These are phyloP conservation scores for Mormoops blainvillei DNA, from an alignment of 2,113 vertebrate genomes.

Conservation along the genomic window DNA sequence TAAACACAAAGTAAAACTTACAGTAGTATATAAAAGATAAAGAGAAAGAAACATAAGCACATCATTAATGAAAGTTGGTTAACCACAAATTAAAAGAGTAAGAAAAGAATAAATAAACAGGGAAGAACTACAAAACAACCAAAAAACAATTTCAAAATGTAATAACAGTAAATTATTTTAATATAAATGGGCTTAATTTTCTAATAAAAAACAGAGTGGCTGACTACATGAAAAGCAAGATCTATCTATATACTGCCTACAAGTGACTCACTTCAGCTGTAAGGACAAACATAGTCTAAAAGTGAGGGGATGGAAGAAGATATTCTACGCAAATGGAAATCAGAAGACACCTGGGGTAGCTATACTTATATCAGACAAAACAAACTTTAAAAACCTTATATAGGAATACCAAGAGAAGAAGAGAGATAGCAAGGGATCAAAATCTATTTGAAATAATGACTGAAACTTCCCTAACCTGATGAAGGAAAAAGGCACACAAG, in stretches of 20 bases:
- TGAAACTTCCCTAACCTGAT: no score
- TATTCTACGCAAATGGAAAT: no score
- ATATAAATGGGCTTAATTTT: neutral
- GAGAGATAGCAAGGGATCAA: no score
- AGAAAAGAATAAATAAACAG: neutral
- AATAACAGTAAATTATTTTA: neutral
- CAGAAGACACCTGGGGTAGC: no score
- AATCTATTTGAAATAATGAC: no score
- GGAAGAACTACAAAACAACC: neutral
- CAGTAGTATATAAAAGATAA: neutral
- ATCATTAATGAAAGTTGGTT: neutral
- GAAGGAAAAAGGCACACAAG: no score
- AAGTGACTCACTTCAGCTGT: neutral
- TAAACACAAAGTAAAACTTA: neutral
- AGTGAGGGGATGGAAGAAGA: neutral
- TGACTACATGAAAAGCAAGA: neutral
- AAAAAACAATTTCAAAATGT: neutral
- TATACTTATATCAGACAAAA: no score
- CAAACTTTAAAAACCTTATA: no score
- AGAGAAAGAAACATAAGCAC: neutral
- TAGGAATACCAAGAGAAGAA: no score
- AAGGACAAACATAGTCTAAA: neutral
- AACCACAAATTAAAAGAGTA: neutral
- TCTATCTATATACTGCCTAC: neutral
- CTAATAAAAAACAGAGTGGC: neutral